phyloP scores from a whole-genome alignment of 2,888 invertebrate species.

The Drosophila anomalata region DNA sequence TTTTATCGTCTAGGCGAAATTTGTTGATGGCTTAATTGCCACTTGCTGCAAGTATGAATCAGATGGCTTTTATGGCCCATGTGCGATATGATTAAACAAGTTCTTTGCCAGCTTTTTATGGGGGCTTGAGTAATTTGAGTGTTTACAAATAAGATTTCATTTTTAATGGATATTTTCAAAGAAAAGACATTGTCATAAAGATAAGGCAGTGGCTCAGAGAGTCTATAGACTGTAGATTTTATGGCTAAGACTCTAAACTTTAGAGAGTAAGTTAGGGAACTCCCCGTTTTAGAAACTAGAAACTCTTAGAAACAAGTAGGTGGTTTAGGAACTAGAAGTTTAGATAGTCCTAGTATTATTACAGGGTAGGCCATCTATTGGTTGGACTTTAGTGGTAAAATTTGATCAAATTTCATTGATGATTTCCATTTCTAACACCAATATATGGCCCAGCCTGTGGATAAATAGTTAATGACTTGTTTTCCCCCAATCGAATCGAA shows the following conservation, averaged over 20 bases:
- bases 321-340: not conserved
- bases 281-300: not conserved
- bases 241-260: too few species aligned
- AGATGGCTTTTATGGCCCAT: conserved; percentile 23
- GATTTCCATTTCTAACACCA: too few species aligned
- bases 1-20: conserved; percentile 21
- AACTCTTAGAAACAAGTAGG: not conserved
- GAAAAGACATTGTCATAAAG: too few species aligned
- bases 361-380: too few species aligned
- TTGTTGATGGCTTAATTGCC: conserved; percentile 36
- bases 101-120: not conserved
- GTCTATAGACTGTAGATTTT: too few species aligned
- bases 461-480: not conserved
- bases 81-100: not conserved
- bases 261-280: not conserved
- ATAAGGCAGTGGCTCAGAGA: too few species aligned
- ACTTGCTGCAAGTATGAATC: conserved; percentile 19
- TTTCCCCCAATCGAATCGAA: conserved; percentile 11
- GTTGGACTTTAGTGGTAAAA: too few species aligned
- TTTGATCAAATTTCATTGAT: too few species aligned
- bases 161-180: not conserved
- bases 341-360: not conserved
- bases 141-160: not conserved
- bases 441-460: too few species aligned
- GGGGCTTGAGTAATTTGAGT: not conserved